Conservation (phyloP, 2,797 vertebrate species). For the Fundulus diaphanus region DNA sequence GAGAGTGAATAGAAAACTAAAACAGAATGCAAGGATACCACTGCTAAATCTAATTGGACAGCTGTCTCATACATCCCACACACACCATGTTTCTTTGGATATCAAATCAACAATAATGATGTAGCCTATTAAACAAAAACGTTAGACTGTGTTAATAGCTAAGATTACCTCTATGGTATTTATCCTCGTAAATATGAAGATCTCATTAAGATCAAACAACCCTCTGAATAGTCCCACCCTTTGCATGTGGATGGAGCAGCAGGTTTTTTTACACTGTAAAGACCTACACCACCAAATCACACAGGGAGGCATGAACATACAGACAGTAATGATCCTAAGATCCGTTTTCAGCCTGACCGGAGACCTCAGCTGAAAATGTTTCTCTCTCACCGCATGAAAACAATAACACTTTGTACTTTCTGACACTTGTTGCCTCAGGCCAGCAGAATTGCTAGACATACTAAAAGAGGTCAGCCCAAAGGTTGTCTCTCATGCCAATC, state of each 20-base stretch:
- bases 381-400: slow-evolving; percentile 23
- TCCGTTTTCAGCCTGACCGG: slow-evolving; percentile 44
- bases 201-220: slow-evolving; percentile 57
- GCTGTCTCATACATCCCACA: slow-evolving; percentile 7
- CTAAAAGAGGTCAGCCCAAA: slow-evolving; percentile 40
- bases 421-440: slow-evolving; percentile 35
- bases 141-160: slow-evolving; percentile 35
- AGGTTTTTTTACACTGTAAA: neutral
- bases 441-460: neutral
- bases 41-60: slow-evolving; percentile 45
- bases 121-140: slow-evolving; percentile 23
- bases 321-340: slow-evolving; percentile 56
- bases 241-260: slow-evolving; percentile 15
- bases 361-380: slow-evolving; percentile 55
- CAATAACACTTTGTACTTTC: slow-evolving; percentile 9
- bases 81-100: slow-evolving; percentile 23
- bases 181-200: slow-evolving; percentile 29
- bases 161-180: slow-evolving; percentile 45
- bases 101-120: slow-evolving; percentile 38
- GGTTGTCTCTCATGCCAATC: slow-evolving; percentile 45
- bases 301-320: slow-evolving; percentile 53
- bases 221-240: slow-evolving; percentile 33
- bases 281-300: slow-evolving; percentile 43
- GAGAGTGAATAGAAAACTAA: slow-evolving; percentile 40
- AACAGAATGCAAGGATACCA: neutral